phyloP scores from a whole-genome alignment of 2,888 invertebrate species.

The Torymus auratus region DNA sequence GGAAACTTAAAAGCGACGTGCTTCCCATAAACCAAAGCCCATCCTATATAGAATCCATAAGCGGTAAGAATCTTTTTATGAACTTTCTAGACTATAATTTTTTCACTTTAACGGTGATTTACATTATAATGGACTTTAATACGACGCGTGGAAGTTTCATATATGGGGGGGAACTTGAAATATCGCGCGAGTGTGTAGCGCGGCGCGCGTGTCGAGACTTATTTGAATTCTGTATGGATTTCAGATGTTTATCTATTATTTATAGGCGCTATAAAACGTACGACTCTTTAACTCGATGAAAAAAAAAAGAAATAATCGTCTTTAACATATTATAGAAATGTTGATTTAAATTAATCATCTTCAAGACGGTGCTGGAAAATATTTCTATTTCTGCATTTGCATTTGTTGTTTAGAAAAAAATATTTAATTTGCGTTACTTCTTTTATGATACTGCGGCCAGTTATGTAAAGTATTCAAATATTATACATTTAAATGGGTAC shows the following conservation, averaged over 20 bases:
- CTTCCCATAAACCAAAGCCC: too few species aligned
- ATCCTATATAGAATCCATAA: too few species aligned
- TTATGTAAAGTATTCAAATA: too few species aligned
- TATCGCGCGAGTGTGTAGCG: neutral
- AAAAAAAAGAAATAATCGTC: neutral
- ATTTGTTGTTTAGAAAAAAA: too few species aligned
- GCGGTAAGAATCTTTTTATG: conserved; percentile 6
- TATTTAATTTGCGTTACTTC: neutral
- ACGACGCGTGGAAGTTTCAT: conserved; percentile 14
- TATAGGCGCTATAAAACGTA: conserved; percentile 33
- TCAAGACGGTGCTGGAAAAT: neutral
- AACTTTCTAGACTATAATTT: conserved; percentile 37
- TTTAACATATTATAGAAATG: conserved; percentile 6
- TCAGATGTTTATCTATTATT: conserved; percentile 41
- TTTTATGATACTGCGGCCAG: neutral
- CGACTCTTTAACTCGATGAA: neutral
- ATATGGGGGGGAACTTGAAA: conserved; percentile 28
- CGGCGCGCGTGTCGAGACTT: conserved; percentile 15
- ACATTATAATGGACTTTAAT: conserved; percentile 19
- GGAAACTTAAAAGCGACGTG: too few species aligned
- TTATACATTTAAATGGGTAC: too few species aligned
- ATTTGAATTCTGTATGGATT: conserved; percentile 17
- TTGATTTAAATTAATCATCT: conserved; percentile 21
- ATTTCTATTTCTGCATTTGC: neutral
- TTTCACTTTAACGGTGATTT: conserved; percentile 8